A percentile compares a stretch with the other conserved stretches of the same genome.
Evolutionary conservation across 1,140 invertebrate genomes (phyloP).

Genomic region (Drosophila neocordata): DNA sequence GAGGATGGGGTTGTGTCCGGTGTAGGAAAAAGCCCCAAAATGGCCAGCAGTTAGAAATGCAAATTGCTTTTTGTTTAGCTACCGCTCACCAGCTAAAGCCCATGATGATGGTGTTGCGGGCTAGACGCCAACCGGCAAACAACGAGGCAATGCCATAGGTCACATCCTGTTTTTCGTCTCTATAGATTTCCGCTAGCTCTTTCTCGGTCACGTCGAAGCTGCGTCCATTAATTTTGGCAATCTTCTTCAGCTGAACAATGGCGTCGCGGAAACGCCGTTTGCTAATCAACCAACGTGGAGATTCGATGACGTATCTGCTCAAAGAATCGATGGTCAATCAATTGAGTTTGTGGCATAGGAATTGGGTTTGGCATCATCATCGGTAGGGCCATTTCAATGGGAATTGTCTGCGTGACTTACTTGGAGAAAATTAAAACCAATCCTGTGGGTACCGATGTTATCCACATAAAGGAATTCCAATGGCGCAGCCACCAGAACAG

Average conservation of each 20-base stretch:
- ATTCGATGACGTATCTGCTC: conserved; percentile 85
- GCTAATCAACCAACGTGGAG: conserved; percentile 87
- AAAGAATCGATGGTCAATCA: conserved; percentile 9
- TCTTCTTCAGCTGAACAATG: conserved; percentile 83
- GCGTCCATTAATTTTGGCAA: conserved; percentile 87
- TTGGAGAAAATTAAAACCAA: conserved; percentile 82
- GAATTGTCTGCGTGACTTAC: conserved; percentile 68
- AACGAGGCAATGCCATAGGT: conserved; percentile 84
- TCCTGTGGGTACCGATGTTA: conserved; percentile 82
- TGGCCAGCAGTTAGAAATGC: conserved; percentile 62
- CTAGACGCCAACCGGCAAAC: conserved; percentile 84
- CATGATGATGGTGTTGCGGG: conserved; percentile 85
- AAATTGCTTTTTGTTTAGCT: conserved; percentile 55
- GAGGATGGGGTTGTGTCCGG: neutral
- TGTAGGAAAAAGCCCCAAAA: conserved; percentile 3
- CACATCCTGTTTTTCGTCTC: conserved; percentile 78
- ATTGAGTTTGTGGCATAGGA: neutral
- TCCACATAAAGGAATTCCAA: conserved; percentile 84
- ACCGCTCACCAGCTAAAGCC: conserved; percentile 83
- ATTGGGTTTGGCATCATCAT: neutral
- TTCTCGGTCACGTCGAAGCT: conserved; percentile 83
- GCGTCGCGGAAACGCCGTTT: conserved; percentile 85
- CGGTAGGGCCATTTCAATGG: conserved; percentile 33
- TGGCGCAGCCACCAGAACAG: conserved; percentile 85
- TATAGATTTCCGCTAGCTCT: conserved; percentile 68